Base-by-base conservation (phyloP, 1,140 invertebrate species). In the Drosophila subobscura region DNA sequence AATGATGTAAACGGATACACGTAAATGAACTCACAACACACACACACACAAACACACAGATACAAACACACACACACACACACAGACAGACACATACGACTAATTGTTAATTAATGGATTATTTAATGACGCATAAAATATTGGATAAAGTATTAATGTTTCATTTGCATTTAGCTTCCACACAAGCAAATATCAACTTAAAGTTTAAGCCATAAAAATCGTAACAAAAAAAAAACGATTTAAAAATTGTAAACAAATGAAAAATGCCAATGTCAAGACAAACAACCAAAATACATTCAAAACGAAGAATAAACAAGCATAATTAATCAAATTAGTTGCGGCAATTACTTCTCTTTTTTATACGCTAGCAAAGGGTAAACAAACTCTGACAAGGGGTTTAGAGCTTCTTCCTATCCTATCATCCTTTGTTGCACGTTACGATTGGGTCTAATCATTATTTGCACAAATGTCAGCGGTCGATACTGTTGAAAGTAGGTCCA, bases 51-150 rank as follows among this genome's bases (percentile, higher is more conserved):
- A 14, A 53, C 52, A 12, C 20, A 45, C 10, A 29, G 3, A 51
- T 46, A 45, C 23, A 58, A 46, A 52, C 23, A 46, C 25, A 57
- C 10, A 44, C 14, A 16, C n/a, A 57, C 47, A 66, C 10, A 71
- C 41, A 52, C 40, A 60, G 27, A 45, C 5, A 72, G 22, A 42
- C 44, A 63, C 50, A 41, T 50, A 65, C 50, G 64, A 75, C 74
- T 85, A 80, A 86, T 86, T 85, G 81, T 85, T 85, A 86, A 85
- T 86, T 86, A 85, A 85, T 85, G 80, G 73, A 73, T 86, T 85
- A 84, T 85, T 85, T 77, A 85, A 79, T 84, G 77, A 84, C 70
- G 80, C 80, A 85, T 85, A 80, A 76, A 86, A 77, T 74, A 86
- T 77, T 72, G 67, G 63, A 85, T 77, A 79, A 79, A 67, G 57